These are phyloP conservation scores for Catharus minimus DNA, from an alignment of 2,113 vertebrate genomes.

Conservation along the genomic window DNA sequence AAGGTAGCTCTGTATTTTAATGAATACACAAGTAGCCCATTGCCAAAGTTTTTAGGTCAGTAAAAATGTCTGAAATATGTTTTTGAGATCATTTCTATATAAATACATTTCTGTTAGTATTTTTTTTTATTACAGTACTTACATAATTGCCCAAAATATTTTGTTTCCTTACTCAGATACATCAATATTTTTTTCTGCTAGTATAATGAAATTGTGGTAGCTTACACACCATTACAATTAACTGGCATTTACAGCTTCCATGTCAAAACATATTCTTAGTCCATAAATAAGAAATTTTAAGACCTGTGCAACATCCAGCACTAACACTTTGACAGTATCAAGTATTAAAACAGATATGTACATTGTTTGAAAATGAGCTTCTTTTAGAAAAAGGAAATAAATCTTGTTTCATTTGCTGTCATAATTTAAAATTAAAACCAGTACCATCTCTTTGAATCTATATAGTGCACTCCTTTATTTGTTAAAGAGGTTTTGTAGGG, in stretches of 20 bases:
- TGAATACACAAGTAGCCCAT: not conserved
- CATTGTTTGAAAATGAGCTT: not conserved
- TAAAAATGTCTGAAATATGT: not conserved
- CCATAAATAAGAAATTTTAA: not conserved
- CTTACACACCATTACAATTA: not conserved
- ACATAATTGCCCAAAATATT: not conserved
- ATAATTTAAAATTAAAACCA: not conserved
- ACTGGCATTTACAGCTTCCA: not conserved
- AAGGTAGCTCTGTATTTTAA: not conserved
- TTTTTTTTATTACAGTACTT: not conserved
- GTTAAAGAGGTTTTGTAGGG: not conserved
- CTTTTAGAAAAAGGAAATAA: not conserved
- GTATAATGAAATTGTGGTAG: not conserved
- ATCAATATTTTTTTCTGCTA: not conserved
- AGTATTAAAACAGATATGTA: not conserved
- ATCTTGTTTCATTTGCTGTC: not conserved
- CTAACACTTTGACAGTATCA: not conserved
- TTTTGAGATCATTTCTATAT: not conserved
- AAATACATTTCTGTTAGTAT: not conserved
- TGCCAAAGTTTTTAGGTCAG: not conserved
- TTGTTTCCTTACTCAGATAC: not conserved
- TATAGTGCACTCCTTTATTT: not conserved
- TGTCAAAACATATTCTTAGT: not conserved
- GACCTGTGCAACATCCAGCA: not conserved
- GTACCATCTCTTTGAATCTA: not conserved